Base-by-base conservation (phyloP, 2,797 vertebrate species). In the Cirrhinus mrigala region DNA sequence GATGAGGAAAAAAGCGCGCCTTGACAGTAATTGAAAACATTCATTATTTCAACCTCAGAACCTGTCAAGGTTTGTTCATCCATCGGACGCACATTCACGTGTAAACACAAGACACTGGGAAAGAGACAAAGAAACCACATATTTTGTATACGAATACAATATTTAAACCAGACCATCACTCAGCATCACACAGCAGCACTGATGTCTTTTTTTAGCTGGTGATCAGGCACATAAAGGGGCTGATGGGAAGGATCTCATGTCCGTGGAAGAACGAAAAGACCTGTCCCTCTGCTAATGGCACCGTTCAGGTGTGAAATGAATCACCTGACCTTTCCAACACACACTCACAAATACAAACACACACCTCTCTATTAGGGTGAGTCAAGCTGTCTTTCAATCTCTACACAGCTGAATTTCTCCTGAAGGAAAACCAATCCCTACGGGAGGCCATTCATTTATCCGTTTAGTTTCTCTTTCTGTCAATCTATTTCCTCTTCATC, bases 1-100 rank as follows among this genome's bases (percentile, higher is more conserved):
- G n/a, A 50, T 52, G 56, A 83, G 68, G 14, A 66, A 33, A 64
- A 71, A 78, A 82, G 83, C 7, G 14, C n/a, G 1, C 58, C 86
- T 74, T 79, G 82, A 84, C 69, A 80, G 76, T 83, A 83, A 87
- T 80, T 73, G 86, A 83, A 79, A 71, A 74, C 75, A 83, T 83
- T 87, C 77, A 84, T 79, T 84, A 83, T 83, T 83, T 83, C 2
- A n/a, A 40, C 78, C 52, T 84, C 70, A 56, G 54, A 48, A 79
- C 58, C 76, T 75, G 86, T 83, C 81, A 56, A 79, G 24, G 27
- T 58, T 27, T 52, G 56, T 46, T 48, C 69, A 85, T 66, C 40
- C 40, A 54, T 64, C 62, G 70, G 2, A 69, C 10, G 33, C 79
- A 81, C 78, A 81, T 50, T 46, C 54, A 85, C 2, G 44, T 24